Percentiles rank a stretch among this genome's conserved stretches.
Conservation (phyloP, 2,113 vertebrate genomes). For the Ciconia boyciana region DNA sequence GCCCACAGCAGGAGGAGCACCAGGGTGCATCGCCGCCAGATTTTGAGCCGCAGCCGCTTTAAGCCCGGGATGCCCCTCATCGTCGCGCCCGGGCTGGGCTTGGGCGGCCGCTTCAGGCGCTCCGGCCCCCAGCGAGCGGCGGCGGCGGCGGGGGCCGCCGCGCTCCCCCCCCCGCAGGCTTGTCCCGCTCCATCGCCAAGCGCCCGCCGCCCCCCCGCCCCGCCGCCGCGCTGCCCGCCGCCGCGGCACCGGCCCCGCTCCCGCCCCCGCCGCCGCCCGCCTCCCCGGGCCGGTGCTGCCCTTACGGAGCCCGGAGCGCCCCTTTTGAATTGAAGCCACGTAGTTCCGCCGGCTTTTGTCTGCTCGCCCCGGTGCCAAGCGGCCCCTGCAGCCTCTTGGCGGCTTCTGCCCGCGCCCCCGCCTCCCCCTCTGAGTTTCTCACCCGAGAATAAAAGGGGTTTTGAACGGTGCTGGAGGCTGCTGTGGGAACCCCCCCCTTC, state of each 20-base stretch:
- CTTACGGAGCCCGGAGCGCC: not conserved
- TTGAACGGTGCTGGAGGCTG: not conserved
- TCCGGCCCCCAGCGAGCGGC: not conserved
- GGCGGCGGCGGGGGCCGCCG: not conserved
- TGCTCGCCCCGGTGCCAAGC: not conserved
- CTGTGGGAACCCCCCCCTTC: not conserved
- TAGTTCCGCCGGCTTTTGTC: conserved; percentile 52
- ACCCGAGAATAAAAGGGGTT: not conserved
- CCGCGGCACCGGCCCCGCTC: not conserved
- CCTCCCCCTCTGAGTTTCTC: not conserved
- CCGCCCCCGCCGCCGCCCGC: not conserved
- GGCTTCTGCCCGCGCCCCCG: not conserved
- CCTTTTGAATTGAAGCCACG: conserved; percentile 41
- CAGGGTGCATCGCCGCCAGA: conserved; percentile 75
- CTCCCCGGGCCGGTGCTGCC: not conserved
- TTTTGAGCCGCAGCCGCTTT: conserved; percentile 70
- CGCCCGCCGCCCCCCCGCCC: not conserved
- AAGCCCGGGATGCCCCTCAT: conserved; percentile 54
- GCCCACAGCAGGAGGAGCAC: conserved; percentile 81
- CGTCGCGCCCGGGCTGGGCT: not conserved
- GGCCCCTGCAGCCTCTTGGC: conserved; percentile 6
- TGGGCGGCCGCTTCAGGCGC: not conserved
- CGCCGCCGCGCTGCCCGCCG: not conserved
- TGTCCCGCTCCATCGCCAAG: not conserved
- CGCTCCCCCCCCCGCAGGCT: not conserved